These are phyloP conservation scores for Isaurus tuberculatus DNA, from an alignment of 92 coral and sea anemone species.

Conservation along the genomic window DNA sequence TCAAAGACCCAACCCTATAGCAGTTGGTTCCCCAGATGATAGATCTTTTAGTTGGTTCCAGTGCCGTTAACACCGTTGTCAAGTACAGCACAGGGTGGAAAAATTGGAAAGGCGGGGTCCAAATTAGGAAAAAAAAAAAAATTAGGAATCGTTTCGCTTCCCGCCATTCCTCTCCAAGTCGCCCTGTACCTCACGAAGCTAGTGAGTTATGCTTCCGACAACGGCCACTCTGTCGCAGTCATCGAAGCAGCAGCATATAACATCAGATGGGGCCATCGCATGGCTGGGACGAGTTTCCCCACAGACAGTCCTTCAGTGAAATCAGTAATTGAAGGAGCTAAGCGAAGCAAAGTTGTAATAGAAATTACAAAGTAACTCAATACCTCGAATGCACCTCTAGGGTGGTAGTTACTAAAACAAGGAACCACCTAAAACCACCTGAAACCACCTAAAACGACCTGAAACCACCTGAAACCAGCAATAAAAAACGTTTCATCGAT, in stretches of 20 bases:
- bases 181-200: slow-evolving; percentile 27
- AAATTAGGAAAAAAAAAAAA: too few relatives aligned
- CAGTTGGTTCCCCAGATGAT: slow-evolving; percentile 25
- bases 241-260: slow-evolving; percentile 23
- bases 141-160: slow-evolving; percentile 17
- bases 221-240: slow-evolving; percentile 29
- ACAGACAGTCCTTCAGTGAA: slow-evolving; percentile 16
- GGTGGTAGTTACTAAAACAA: too few relatives aligned
- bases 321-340: slow-evolving; percentile 46
- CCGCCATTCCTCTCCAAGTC: slow-evolving; percentile 16
- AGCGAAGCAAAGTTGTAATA: slow-evolving; percentile 32
- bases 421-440: too few relatives aligned
- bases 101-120: neutral
- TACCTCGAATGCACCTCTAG: slow-evolving; percentile 33
- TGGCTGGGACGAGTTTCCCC: slow-evolving; percentile 13
- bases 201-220: slow-evolving; percentile 13
- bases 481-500: too few relatives aligned
- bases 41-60: slow-evolving; percentile 10
- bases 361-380: slow-evolving; percentile 15
- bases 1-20: slow-evolving; percentile 18
- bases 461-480: too few relatives aligned
- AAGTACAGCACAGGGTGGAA: neutral
- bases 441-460: too few relatives aligned
- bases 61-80: slow-evolving; percentile 9
- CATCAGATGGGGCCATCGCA: slow-evolving; percentile 30